Base-by-base conservation (phyloP, 2,888 invertebrate genomes). In the Gortyna flavago region DNA sequence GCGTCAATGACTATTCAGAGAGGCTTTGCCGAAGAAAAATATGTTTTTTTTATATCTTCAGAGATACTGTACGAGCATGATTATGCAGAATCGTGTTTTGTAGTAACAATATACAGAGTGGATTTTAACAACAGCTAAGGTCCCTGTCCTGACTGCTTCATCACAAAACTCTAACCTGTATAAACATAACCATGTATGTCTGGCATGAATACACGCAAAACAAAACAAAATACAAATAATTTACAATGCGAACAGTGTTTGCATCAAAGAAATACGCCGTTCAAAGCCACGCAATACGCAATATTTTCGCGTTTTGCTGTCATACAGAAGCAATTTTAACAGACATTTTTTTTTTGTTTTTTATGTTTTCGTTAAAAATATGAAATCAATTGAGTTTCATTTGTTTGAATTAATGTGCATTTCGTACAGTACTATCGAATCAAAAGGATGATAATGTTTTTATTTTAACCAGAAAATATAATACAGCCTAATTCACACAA, bases 41-140 rank as follows among this genome's bases (percentile, higher is more conserved):
- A 73, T 61, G 35, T 75, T 65, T 75, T 65, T 75, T 38, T 65
- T 69, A n/a, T 18, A 8, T 35, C 16, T 32, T 21, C 8, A 48
- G 51, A 13, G 29, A 35, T 18, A 61, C 29, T 16, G 7, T 32
- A 51, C 29, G 18, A 62, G 9, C n/a, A 44, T 35, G 54, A 72
- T 54, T 61, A 61, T 44, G 61, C 67, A 79, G 2, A 78, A 78
- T 78, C 29, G 13, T 80, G 65, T 59, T 59, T 25, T n/a, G 41
- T 59, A 41, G 65, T 29, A 66, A 32, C 38, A 41, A 11, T 75
- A 29, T 38, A 54, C 44, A 44, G 44, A 13, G 13, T 44, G 13
- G 16, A 44, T 44, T 44, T 44, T 44, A 44, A 44, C 5, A 44
- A 44, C 16, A 44, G 44, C 16, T 44, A 44, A 44, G 16, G 44